Base-by-base conservation (phyloP, 2,797 vertebrate species). In the Cryptoprocta ferox region DNA sequence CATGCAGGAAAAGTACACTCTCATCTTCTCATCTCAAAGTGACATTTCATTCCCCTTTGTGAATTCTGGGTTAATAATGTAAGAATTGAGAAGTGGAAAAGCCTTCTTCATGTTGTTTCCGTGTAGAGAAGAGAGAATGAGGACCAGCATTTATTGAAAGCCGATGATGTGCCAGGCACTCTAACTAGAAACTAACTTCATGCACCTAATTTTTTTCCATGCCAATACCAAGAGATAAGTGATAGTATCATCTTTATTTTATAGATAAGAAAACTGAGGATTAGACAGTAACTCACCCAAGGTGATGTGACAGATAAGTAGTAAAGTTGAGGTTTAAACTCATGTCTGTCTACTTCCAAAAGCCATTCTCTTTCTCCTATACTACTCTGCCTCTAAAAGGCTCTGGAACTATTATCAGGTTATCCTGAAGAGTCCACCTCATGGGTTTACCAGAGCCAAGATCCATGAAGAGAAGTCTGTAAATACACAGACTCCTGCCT, bases 291-390 rank as follows among this genome's bases (percentile, higher is more conserved):
- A 84, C 9, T 96, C 15, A 39, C 21, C 30, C 65, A 80, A 83
- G 85, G 18, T 73, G 66, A 61, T 80, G 5, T 35, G 26, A 26
- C 48, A 94, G 42, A 10, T 66, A 83, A 88, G 26, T 86, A 48
- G 14, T 66, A 89, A 82, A 73, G 14, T 63, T 93, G 48, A 48
- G 42, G 78, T 94, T 89, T 82, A 28, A 89, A 91, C 78, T 93
- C 79, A 26, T 56, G 19, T 39, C 37, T 91, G 3, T 91, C 73
- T 92, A 71, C 66, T 89, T 91, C 89, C 35, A 94, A 94, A 96
- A 75, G n/a, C 19, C 61, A 37, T 80, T 93, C 30, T 96, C 45
- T 94, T 93, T 88, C 19, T 95, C 59, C 68, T 89, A 5, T 30
- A 83, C 42, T 80, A 21, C 21, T 75, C 66, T 89, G 32, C 53